phyloP scores from a whole-genome alignment of 2,888 invertebrate species.

The Onchidella celtica region DNA sequence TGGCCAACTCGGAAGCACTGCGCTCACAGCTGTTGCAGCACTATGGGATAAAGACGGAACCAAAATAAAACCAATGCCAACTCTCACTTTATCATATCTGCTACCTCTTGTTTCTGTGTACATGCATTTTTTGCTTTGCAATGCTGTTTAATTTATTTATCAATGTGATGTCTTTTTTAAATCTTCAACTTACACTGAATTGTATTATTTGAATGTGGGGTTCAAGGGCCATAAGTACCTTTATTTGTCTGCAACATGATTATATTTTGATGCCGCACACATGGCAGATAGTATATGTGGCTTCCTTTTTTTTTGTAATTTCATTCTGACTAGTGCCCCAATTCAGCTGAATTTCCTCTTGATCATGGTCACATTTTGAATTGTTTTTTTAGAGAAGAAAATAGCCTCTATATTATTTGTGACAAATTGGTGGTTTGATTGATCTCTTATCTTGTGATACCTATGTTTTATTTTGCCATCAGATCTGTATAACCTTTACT shows the following conservation, averaged over 20 bases:
- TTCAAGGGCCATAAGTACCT: conserved; percentile 21
- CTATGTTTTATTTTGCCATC: no score
- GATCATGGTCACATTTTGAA: no score
- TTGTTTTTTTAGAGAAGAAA: no score
- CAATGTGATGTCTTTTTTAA: not conserved
- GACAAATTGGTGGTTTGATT: no score
- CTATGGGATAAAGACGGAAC: conserved; percentile 49
- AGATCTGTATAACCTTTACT: no score
- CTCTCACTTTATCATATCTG: conserved; percentile 23
- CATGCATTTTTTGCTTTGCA: not conserved
- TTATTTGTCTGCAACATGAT: not conserved
- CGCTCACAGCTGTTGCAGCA: conserved; percentile 47
- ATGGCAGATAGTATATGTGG: conserved; percentile 17
- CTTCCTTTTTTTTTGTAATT: conserved; percentile 20
- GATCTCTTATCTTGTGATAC: conserved; percentile 18
- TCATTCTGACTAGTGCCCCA: not conserved
- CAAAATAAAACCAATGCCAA: conserved; percentile 39
- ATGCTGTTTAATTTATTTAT: conserved; percentile 30
- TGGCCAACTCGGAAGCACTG: conserved; percentile 42
- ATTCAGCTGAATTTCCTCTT: no score
- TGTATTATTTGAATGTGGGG: conserved; percentile 16
- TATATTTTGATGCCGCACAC: not conserved
- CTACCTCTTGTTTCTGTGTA: no score
- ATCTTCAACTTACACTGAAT: not conserved
- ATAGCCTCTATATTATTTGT: no score